These are phyloP conservation scores for Spondyliosoma cantharus DNA, from an alignment of 2,797 vertebrate genomes.

Conservation along the genomic window DNA sequence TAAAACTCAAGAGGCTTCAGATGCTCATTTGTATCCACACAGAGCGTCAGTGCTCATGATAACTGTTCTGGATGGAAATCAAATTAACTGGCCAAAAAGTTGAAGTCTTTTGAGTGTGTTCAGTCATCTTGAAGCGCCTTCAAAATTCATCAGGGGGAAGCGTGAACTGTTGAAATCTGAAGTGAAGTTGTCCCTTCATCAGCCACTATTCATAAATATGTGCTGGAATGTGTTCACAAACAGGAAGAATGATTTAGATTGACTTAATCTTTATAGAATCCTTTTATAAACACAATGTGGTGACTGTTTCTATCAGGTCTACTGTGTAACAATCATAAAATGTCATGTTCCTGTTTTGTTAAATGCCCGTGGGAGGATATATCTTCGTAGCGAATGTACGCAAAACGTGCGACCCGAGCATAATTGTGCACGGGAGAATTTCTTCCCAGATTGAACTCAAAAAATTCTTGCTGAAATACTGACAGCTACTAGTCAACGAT, in stretches of 20 bases:
- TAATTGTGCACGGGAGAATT: neutral
- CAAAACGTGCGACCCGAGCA: neutral
- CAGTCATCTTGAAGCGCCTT: neutral
- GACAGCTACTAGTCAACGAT: neutral
- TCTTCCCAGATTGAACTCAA: neutral
- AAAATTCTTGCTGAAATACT: neutral
- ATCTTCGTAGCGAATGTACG: neutral
- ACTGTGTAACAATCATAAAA: neutral
- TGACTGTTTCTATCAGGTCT: neutral
- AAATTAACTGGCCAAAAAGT: neutral
- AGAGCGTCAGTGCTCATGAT: neutral
- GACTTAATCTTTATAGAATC: neutral
- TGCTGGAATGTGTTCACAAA: neutral
- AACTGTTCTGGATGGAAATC: neutral
- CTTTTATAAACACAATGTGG: neutral
- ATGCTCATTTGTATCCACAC: too few relatives aligned
- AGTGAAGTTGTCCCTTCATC: neutral
- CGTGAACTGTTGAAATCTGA: neutral
- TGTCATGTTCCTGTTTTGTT: neutral
- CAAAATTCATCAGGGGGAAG: neutral
- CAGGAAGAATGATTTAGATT: neutral
- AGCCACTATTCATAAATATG: neutral
- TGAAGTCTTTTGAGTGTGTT: neutral
- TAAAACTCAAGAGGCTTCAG: neutral
- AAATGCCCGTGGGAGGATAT: neutral